A percentile compares a stretch with the other conserved stretches of the same genome.
phyloP scores from a whole-genome alignment of 2,888 invertebrate genomes.

The Drosophila meridionalis region DNA sequence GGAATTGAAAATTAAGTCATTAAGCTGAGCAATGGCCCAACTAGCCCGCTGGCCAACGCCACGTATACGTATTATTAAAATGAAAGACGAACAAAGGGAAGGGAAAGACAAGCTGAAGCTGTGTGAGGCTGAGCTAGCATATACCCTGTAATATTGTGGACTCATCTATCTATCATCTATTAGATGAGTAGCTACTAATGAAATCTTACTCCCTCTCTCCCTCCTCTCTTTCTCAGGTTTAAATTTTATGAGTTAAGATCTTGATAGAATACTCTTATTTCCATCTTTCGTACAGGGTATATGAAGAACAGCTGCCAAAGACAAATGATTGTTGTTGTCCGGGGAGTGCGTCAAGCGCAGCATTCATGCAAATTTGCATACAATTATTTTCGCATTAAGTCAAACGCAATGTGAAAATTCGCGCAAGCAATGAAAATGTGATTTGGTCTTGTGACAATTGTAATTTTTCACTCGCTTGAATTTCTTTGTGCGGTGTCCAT shows the following conservation, averaged over 20 bases:
- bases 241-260: neutral
- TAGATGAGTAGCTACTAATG: neutral
- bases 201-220: neutral
- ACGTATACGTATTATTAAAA: slow-evolving; percentile 61
- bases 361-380: slow-evolving; percentile 67
- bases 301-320: slow-evolving; percentile 41
- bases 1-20: slow-evolving; percentile 81
- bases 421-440: slow-evolving; percentile 69
- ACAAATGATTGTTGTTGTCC: slow-evolving; percentile 55
- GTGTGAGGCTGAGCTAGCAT: neutral
- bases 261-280: no score
- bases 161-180: no score
- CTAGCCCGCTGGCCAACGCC: slow-evolving; percentile 21
- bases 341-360: slow-evolving; percentile 18
- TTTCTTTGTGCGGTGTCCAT: slow-evolving; percentile 50
- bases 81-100: slow-evolving; percentile 24
- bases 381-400: slow-evolving; percentile 77
- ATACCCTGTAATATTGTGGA: slow-evolving; percentile 1
- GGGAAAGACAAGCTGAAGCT: neutral
- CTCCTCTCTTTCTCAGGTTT: neutral
- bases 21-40: slow-evolving; percentile 50
- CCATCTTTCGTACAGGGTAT: neutral
- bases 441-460: slow-evolving; percentile 80
- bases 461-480: slow-evolving; percentile 80
- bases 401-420: slow-evolving; percentile 67